Conservation (phyloP, 2,888 invertebrate genomes). For the Aphodius granarius region DNA sequence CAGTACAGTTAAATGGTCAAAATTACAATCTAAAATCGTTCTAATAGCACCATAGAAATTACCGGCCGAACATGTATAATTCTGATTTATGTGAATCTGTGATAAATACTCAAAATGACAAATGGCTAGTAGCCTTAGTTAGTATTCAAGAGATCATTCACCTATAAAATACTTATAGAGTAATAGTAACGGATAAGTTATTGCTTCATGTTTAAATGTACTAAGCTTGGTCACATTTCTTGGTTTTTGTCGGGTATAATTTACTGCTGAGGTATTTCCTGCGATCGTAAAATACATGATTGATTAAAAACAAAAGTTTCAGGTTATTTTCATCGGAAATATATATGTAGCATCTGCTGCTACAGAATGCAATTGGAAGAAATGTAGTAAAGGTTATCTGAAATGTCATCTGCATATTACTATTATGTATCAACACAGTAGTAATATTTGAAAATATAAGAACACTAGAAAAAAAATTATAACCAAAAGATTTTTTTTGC, state of each 20-base stretch:
- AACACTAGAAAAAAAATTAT: too few relatives aligned
- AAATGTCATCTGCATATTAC: too few relatives aligned
- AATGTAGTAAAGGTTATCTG: too few relatives aligned
- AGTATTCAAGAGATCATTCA: not conserved
- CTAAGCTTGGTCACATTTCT: not conserved
- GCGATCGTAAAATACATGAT: not conserved
- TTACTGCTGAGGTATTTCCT: not conserved
- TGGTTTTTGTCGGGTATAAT: not conserved
- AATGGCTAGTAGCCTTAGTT: not conserved
- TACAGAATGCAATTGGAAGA: too few relatives aligned
- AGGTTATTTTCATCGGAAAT: too few relatives aligned
- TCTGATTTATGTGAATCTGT: not conserved
- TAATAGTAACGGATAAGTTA: not conserved
- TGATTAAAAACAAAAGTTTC: not conserved
- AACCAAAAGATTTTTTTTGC: too few relatives aligned
- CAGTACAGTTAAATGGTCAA: too few relatives aligned
- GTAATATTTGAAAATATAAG: too few relatives aligned
- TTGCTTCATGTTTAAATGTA: not conserved
- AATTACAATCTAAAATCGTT: not conserved
- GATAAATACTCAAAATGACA: not conserved
- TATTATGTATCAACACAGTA: too few relatives aligned
- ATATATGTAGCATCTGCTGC: too few relatives aligned
- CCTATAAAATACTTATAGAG: not conserved
- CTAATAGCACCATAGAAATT: not conserved
- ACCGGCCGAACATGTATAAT: not conserved